These are phyloP conservation scores for Torymus auratus DNA, from an alignment of 2,888 invertebrate species.

Conservation along the genomic window DNA sequence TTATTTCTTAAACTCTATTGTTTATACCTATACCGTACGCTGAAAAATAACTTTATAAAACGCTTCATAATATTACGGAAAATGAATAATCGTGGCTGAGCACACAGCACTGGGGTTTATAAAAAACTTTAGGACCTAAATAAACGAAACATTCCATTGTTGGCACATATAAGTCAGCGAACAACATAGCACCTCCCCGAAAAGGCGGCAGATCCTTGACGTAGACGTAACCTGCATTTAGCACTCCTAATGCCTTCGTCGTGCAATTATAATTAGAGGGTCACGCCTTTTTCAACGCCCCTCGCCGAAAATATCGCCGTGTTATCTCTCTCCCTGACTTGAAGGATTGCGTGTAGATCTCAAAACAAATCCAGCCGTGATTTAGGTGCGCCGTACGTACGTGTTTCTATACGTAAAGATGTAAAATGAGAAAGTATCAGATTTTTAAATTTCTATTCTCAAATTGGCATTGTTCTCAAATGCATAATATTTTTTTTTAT, in stretches of 20 bases:
- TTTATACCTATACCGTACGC: too few species aligned
- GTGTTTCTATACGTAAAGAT: background rate
- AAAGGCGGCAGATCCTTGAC: slow-evolving; percentile 67
- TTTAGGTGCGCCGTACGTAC: slow-evolving; percentile 11
- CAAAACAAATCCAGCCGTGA: slow-evolving; percentile 27
- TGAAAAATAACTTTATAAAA: too few species aligned
- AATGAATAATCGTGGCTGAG: too few species aligned
- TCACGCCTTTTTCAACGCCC: slow-evolving; percentile 74
- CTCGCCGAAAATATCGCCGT: slow-evolving; percentile 53
- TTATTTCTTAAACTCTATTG: too few species aligned
- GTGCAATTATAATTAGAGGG: slow-evolving; percentile 76
- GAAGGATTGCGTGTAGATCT: slow-evolving; percentile 11
- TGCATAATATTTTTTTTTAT: too few species aligned
- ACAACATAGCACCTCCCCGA: slow-evolving; percentile 10
- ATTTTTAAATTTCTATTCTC: too few species aligned
- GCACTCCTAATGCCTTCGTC: slow-evolving; percentile 74
- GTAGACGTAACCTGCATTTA: slow-evolving; percentile 74
- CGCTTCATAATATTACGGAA: too few species aligned
- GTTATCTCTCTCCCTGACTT: slow-evolving; percentile 21
- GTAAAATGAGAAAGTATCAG: background rate
- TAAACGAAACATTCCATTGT: slow-evolving; percentile 23
- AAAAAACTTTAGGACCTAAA: slow-evolving; percentile 12
- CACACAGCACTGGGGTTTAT: too few species aligned
- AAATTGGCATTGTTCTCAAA: too few species aligned
- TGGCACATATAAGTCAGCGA: slow-evolving; percentile 39